phyloP scores from a whole-genome alignment of 2,888 invertebrate species.

The Allygus modestus region DNA sequence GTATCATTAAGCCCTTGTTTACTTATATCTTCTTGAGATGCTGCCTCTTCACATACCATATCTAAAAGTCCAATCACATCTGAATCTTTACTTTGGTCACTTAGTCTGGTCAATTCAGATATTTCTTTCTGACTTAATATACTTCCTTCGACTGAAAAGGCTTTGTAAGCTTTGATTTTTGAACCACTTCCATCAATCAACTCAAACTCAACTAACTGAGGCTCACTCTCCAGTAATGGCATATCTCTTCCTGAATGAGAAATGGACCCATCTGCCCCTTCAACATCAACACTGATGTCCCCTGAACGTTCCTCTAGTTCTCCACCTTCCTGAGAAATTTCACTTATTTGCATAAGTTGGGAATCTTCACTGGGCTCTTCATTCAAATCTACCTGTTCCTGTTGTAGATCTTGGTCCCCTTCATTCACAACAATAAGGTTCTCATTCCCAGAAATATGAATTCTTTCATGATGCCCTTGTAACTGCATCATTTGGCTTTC shows the following conservation, averaged over 20 bases:
- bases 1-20: constrained; percentile 6
- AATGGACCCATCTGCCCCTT: background rate
- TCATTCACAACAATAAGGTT: constrained; percentile 33
- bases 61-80: constrained; percentile 67
- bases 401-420: background rate
- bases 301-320: background rate
- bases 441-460: constrained; percentile 28
- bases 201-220: constrained; percentile 67
- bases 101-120: constrained; percentile 37
- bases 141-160: constrained; percentile 65
- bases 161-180: constrained; percentile 68
- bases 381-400: constrained; percentile 2
- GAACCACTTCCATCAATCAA: constrained; percentile 69
- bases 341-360: constrained; percentile 42
- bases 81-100: constrained; percentile 54
- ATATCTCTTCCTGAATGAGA: constrained; percentile 22
- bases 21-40: constrained; percentile 23
- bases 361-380: constrained; percentile 50
- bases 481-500: constrained; percentile 15
- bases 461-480: background rate
- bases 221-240: constrained; percentile 57
- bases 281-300: background rate
- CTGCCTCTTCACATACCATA: constrained; percentile 66
- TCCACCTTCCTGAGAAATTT: constrained; percentile 9
- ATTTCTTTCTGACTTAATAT: constrained; percentile 46